Conservation (phyloP, 2,888 invertebrate genomes). For the Salticus scenicus region DNA sequence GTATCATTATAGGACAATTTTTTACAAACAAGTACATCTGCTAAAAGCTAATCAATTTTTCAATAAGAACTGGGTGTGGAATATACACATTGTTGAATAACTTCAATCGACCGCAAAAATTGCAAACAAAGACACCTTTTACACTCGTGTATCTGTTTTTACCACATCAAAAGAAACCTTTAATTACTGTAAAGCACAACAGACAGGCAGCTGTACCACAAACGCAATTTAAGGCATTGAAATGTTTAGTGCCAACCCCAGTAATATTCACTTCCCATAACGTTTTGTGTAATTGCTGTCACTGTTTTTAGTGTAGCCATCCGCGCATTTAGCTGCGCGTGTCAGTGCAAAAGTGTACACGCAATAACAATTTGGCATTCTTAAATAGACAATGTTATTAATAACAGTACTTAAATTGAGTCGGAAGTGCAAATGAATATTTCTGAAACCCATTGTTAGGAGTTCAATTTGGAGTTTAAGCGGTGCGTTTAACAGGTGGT, state of each 20-base stretch:
- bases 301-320: slow-evolving; percentile 7
- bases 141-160: not conserved
- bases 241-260: not conserved
- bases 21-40: not conserved
- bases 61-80: not conserved
- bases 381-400: slow-evolving; percentile 27
- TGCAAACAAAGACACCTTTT: slow-evolving; percentile 22
- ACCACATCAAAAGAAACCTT: slow-evolving; percentile 17
- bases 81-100: not conserved
- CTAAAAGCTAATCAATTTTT: slow-evolving; percentile 10
- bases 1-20: not conserved
- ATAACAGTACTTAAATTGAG: slow-evolving; percentile 11
- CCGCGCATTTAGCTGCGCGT: not conserved
- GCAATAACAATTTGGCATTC: slow-evolving; percentile 1
- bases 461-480: slow-evolving; percentile 16
- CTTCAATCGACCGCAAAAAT: slow-evolving; percentile 49
- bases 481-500: slow-evolving; percentile 42
- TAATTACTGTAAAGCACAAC: slow-evolving; percentile 39
- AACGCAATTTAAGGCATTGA: slow-evolving; percentile 32
- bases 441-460: slow-evolving; percentile 8
- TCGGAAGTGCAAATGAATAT: slow-evolving; percentile 58
- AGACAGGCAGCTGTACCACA: slow-evolving; percentile 20
- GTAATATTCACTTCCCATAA: slow-evolving; percentile 34
- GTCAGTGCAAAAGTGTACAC: not conserved
- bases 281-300: slow-evolving; percentile 42